Base-by-base conservation (phyloP, 2,888 invertebrate species). In the Bibio marci region DNA sequence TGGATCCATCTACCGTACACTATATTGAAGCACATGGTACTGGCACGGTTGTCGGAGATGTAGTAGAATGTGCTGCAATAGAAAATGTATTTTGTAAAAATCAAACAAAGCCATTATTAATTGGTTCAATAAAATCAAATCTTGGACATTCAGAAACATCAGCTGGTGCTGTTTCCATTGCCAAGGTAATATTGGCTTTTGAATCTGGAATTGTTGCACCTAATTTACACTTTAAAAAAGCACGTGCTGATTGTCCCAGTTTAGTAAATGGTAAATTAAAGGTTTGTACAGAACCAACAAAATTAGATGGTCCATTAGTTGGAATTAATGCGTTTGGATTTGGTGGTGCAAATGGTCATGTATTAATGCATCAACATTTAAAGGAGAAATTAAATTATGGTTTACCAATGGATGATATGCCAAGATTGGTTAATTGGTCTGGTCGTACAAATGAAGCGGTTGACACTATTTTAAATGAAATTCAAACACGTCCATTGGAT, bases 311-410 rank as follows among this genome's bases (percentile, higher is more conserved):
- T 22, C 82, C 83, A 13, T 66, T 79, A 52, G 76, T 80, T 17
- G 91, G 81, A 4, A 68, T 92, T 17, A 94, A 87, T 64, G 87
- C 86, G 8, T 94, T 92, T 56, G 92, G 92, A 0, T 94, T 92
- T 54, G 92, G 92, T 25, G 94, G 92, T 1, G 80, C 80, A 4
- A 90, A 88, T 52, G 8, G 77, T 35, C 28, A 17, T 14, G 83
- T 82, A 50, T 64, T 61, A 1, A 40, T 61, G 1, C 51, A 50
- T 35, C 55, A 49, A 1, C 37, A 39, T 34, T 43, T 47, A 0
- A 60, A 57, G 35, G 15, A 49, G 1, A 62, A 62, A 38, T 11
- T 34, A 0, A 77, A 78, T 53, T 61, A 66, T 2, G 73, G 71
- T 12, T 50, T 69, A 12, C 75, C 80, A 0, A 50, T 54, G 0